Evolutionary conservation across 1,140 invertebrate species (phyloP), one percentile per base, ranked within the genome.

Genomic region (Vollenhovia emeryi): DNA sequence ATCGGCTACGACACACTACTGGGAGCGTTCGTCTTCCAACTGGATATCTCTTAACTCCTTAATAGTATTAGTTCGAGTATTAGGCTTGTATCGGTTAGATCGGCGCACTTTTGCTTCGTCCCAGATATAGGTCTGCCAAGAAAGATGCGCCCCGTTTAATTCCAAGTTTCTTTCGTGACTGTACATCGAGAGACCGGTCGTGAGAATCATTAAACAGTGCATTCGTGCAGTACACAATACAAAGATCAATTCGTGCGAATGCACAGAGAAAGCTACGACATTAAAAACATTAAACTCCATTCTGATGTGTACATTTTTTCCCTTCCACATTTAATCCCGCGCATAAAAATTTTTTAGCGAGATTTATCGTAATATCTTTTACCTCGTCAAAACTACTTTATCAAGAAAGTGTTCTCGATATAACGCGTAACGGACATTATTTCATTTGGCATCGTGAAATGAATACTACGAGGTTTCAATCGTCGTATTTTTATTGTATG

Each of bases 1-100:
- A 82, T 69, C 73, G 89, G 68, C 55, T 62, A 71, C 85, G 76
- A 86, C 85, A 83, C 90, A 85, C 73, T 79, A 93, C 92, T 93
- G 92, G 85, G 82, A 48, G 86, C 78, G 73, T 88, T 88, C 78
- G 87, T 92, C 86, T 87, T 85, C 91, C 92, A 94, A 94, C 92
- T 88, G 91, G 92, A 94, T 94, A 93, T 88, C 92, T 93, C 91
- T 92, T 93, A 95, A 93, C 91, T 87, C 89, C 89, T 91, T 93
- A 94, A 95, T 93, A 89, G 87, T 92, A 95, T 62, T 62, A 62
- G 59, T 62, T 62, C 7, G 8, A 9, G 59, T 33, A 62, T 95
- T 89, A 91, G 86, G 89, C 59, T 90, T 90, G 33, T 57, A 74
- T 55, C 15, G 33, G 84, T 86, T 91, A 93, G 92, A 91, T 92